Conservation (phyloP, 2,113 vertebrate genomes). For the Anas platyrhynchos region DNA sequence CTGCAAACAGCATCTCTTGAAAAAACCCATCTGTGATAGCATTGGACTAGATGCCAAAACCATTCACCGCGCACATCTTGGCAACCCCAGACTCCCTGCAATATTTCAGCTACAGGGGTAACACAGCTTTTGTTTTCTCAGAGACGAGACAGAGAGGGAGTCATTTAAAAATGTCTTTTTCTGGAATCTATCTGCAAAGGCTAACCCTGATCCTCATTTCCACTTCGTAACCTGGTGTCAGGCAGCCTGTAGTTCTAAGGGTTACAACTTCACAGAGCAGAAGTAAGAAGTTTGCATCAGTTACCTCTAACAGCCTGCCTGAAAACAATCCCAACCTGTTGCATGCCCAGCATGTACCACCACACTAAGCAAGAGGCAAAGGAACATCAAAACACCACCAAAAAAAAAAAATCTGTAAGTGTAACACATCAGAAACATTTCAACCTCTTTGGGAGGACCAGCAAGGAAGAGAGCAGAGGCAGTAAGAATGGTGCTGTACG, state of each 20-base stretch:
- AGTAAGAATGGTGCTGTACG: neutral
- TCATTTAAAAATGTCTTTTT: neutral
- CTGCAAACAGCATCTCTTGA: neutral
- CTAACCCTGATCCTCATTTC: neutral
- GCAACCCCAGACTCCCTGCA: neutral
- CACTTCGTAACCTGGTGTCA: neutral
- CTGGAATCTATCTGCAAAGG: neutral
- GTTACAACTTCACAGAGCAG: neutral
- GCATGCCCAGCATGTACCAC: rapidly evolving
- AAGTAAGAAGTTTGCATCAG: neutral
- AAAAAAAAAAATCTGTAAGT: neutral
- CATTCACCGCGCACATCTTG: neutral
- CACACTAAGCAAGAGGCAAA: neutral
- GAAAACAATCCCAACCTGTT: neutral
- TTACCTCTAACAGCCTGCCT: neutral
- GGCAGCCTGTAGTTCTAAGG: neutral
- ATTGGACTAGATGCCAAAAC: neutral
- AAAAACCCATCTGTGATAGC: neutral
- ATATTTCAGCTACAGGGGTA: neutral
- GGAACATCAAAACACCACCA: neutral
- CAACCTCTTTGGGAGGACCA: neutral
- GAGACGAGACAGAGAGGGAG: neutral
- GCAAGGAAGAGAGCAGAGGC: neutral
- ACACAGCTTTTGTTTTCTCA: neutral
- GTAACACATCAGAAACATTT: neutral